Evolutionary conservation across 2,797 vertebrate species (phyloP), one percentile per base, ranked within the genome.

Genomic region (Stomatorhinus walkeri): DNA sequence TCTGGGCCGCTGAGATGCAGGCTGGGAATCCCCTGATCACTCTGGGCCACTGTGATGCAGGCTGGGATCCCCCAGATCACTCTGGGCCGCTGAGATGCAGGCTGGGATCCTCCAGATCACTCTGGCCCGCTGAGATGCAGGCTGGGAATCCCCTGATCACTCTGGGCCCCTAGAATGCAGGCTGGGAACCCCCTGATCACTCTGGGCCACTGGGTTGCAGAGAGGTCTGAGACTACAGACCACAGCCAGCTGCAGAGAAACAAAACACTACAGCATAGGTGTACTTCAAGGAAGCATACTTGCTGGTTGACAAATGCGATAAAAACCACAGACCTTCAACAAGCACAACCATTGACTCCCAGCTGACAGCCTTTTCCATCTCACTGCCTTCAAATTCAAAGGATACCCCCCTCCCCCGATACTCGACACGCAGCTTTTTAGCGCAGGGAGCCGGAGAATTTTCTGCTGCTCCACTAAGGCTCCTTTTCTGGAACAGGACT

Each of bases 361-460:
- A 94, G 88, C 93, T 93, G 92, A 94, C 93, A 93, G 92, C 91
- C 92, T 92, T 95, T 95, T 95, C 95, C 94, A 93, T 94, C 92
- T 94, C 94, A 92, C 91, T n/a, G 93, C 95, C 95, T 95, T 94
- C 94, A 95, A 94, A 93, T 94, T 94, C 92, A 93, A 93, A 95
- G 94, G 93, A 68, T 93, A 93, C 89, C 91, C 92, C 86, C 87
- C 90, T 93, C 93, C 89, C 94, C 92, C 91, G 95, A 95, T 93
- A 96, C 95, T 95, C 93, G 95, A 95, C 92, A 88, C 76, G 90
- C 91, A 89, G 79, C 91, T 90, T 92, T 93, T 87, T 79, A 54
- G n/a, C 3, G 36, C 88, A 48, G 61, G 12, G 19, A 7, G 91
- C 91, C 91, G 92, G 92, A 91, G 91, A 93, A 94, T 94, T 95